Evolutionary conservation across 1,140 invertebrate genomes (phyloP).

Genomic region (Sweltsa coloradensis): DNA sequence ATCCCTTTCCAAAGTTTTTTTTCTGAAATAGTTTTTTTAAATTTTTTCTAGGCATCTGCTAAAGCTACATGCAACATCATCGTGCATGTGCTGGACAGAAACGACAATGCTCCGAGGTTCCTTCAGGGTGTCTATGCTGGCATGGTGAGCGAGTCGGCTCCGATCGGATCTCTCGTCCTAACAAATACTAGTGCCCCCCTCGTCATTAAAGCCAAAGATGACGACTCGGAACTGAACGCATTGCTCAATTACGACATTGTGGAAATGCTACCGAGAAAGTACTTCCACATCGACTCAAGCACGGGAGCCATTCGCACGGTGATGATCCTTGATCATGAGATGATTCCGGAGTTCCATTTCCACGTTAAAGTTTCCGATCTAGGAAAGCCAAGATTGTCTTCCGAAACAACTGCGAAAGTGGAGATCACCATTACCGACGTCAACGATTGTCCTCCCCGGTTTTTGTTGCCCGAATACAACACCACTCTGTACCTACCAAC

Average conservation of each 20-base stretch:
- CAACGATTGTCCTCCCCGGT: conserved; percentile 76
- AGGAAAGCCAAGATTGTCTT: conserved; percentile 67
- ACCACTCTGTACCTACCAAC: conserved; percentile 70
- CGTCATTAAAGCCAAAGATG: conserved; percentile 64
- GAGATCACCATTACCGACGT: conserved; percentile 68
- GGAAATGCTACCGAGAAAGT: conserved; percentile 53
- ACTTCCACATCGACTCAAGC: conserved; percentile 76
- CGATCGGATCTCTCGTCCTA: conserved; percentile 56
- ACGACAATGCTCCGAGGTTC: conserved; percentile 80
- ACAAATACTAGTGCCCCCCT: conserved; percentile 54
- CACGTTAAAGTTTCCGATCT: conserved; percentile 76
- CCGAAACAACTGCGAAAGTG: conserved; percentile 56
- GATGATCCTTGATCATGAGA: conserved; percentile 71
- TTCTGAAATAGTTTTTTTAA: conserved; percentile 13
- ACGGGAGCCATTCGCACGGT: conserved; percentile 75
- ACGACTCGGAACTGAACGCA: conserved; percentile 70
- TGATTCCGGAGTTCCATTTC: conserved; percentile 53
- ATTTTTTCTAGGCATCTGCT: conserved; percentile 46
- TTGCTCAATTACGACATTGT: conserved; percentile 75
- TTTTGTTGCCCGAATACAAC: conserved; percentile 55
- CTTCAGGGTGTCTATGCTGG: conserved; percentile 52
- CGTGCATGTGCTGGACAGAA: conserved; percentile 65
- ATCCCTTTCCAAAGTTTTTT: conserved; percentile 1
- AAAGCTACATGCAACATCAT: conserved; percentile 50
- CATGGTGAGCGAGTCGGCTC: conserved; percentile 56